A percentile compares a stretch with the other conserved stretches of the same genome.
Evolutionary conservation across 2,113 vertebrate species (phyloP).

Genomic region (Dromas ardeola): DNA sequence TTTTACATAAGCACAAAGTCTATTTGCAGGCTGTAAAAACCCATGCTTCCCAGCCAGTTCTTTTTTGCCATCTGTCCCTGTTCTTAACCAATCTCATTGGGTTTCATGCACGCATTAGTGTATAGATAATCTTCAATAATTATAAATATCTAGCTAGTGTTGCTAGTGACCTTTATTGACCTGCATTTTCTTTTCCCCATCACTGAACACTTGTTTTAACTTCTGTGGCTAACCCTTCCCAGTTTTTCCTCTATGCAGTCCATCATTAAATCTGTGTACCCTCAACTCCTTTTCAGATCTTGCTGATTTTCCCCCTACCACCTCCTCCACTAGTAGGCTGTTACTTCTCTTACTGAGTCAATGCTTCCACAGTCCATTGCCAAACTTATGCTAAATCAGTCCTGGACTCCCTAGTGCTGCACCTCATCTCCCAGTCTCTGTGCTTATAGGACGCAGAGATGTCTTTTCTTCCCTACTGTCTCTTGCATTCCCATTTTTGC

Average conservation of each 20-base stretch:
- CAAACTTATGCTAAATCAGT: conserved; percentile 9
- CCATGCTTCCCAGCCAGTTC: conserved; percentile 25
- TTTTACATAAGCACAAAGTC: conserved; percentile 42
- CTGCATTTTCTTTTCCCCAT: neutral
- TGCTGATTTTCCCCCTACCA: neutral
- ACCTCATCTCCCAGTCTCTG: neutral
- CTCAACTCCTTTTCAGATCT: neutral
- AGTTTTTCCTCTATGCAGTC: neutral
- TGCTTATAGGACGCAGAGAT: neutral
- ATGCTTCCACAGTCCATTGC: neutral
- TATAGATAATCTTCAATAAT: neutral
- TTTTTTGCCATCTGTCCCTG: conserved; percentile 56
- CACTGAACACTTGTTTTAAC: neutral
- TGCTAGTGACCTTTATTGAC: neutral
- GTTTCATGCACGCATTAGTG: neutral
- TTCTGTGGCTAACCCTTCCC: neutral
- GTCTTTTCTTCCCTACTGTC: neutral
- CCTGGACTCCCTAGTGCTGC: neutral
- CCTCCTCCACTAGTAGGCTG: conserved; percentile 28
- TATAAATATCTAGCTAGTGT: neutral
- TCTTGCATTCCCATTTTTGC: neutral
- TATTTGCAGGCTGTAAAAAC: conserved; percentile 55
- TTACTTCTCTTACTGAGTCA: conserved; percentile 34
- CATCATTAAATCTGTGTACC: neutral
- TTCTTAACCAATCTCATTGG: neutral